Conservation (phyloP, 2,888 invertebrate species). For the Dynastes maya region DNA sequence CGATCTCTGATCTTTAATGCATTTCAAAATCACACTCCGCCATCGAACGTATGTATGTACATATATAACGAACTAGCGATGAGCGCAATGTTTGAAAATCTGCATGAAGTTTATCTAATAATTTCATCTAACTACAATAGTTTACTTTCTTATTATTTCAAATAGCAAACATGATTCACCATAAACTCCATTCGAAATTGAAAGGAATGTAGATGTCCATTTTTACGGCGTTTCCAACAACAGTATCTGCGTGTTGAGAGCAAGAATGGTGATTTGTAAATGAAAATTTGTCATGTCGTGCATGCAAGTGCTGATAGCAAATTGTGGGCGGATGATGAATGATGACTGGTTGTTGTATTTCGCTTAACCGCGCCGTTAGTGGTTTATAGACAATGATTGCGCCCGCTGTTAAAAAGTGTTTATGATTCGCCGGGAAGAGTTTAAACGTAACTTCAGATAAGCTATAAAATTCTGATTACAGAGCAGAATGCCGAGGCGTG, state of each 20-base stretch:
- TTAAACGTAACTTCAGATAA: slow-evolving; percentile 7
- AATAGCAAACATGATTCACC: too few species aligned
- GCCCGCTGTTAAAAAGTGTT: slow-evolving; percentile 16
- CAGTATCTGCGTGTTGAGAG: too few species aligned
- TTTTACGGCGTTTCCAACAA: too few species aligned
- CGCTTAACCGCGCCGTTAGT: slow-evolving; percentile 29
- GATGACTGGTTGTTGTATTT: slow-evolving; percentile 23
- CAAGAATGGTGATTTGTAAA: slow-evolving; percentile 26
- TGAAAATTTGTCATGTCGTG: slow-evolving; percentile 26
- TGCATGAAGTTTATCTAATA: too few species aligned
- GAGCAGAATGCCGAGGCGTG: slow-evolving; percentile 21
- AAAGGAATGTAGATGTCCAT: too few species aligned
- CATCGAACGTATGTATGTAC: too few species aligned
- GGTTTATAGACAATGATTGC: slow-evolving; percentile 34
- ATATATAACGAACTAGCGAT: too few species aligned
- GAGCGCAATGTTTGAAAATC: too few species aligned
- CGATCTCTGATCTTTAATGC: slow-evolving; percentile 8
- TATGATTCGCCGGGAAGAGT: slow-evolving; percentile 7
- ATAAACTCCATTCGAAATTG: too few species aligned
- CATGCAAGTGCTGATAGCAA: slow-evolving; percentile 36
- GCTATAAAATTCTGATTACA: slow-evolving; percentile 9
- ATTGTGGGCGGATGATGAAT: slow-evolving; percentile 35
- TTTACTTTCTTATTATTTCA: too few species aligned
- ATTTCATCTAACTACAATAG: too few species aligned
- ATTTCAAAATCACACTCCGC: not conserved